Evolutionary conservation across 2,113 vertebrate genomes (phyloP).

Genomic region (Hiodon alosoides): DNA sequence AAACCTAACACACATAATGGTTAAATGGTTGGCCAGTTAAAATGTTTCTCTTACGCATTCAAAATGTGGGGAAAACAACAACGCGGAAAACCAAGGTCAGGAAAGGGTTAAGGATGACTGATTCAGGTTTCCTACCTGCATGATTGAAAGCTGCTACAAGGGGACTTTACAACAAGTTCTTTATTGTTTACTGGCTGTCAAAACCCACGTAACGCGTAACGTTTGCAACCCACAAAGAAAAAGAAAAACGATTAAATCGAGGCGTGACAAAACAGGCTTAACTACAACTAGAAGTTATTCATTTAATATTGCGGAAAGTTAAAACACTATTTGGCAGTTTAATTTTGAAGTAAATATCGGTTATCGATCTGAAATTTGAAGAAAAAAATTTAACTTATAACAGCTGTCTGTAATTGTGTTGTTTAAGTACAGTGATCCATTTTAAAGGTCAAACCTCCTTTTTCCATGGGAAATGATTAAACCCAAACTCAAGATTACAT

Average conservation of each 20-base stretch:
- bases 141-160: slow-evolving; percentile 10
- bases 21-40: neutral
- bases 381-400: too few species aligned
- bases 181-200: slow-evolving; percentile 62
- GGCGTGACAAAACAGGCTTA: slow-evolving; percentile 24
- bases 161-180: slow-evolving; percentile 37
- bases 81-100: neutral
- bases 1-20: neutral
- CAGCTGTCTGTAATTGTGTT: too few species aligned
- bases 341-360: too few species aligned
- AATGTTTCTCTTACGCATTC: neutral
- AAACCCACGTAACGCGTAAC: slow-evolving; percentile 40
- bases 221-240: slow-evolving; percentile 17
- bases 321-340: too few species aligned
- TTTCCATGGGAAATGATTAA: too few species aligned
- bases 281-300: slow-evolving; percentile 2
- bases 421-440: too few species aligned
- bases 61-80: neutral
- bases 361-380: too few species aligned
- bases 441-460: too few species aligned
- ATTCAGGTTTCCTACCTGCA: neutral
- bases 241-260: slow-evolving; percentile 16
- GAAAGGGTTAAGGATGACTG: neutral
- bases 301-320: slow-evolving; percentile 14
- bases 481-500: too few species aligned